These are phyloP conservation scores for Acanthaster planci DNA, from an alignment of 35 echinoderm and acorn worm species.

Conservation along the genomic window DNA sequence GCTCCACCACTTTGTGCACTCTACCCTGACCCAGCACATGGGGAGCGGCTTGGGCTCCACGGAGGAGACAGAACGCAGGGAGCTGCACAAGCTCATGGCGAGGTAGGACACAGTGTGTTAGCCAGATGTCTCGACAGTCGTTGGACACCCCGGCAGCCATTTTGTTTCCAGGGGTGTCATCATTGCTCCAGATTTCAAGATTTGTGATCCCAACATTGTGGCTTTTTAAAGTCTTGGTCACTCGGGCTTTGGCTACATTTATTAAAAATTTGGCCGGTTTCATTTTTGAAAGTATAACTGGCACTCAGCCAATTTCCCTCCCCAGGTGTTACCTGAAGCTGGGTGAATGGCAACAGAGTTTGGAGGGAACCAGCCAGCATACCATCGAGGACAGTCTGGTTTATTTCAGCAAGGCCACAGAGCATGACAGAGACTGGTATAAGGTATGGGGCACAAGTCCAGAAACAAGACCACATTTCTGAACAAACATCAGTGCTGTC, in stretches of 20 bases:
- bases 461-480: too few relatives aligned
- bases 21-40: conserved; percentile 69
- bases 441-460: conserved; percentile 53
- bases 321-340: conserved; percentile 93
- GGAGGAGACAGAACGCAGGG: conserved; percentile 56
- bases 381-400: conserved; percentile 72
- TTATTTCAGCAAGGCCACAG: conserved; percentile 91
- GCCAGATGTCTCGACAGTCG: too few relatives aligned
- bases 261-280: too few relatives aligned
- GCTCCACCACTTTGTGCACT: conserved; percentile 86
- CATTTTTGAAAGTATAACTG: too few relatives aligned
- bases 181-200: too few relatives aligned
- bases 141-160: too few relatives aligned
- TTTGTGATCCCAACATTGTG: too few relatives aligned
- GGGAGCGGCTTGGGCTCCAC: not conserved
- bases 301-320: conserved; percentile 6
- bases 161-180: too few relatives aligned
- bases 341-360: conserved; percentile 90
- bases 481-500: too few relatives aligned
- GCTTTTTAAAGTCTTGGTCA: too few relatives aligned
- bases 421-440: conserved; percentile 94
- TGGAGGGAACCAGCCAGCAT: conserved; percentile 71
- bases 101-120: conserved; percentile 64
- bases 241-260: too few relatives aligned
- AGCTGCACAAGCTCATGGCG: conserved; percentile 85